Base-by-base conservation (phyloP, 2,797 vertebrate species). In the Prunella strophiata region DNA sequence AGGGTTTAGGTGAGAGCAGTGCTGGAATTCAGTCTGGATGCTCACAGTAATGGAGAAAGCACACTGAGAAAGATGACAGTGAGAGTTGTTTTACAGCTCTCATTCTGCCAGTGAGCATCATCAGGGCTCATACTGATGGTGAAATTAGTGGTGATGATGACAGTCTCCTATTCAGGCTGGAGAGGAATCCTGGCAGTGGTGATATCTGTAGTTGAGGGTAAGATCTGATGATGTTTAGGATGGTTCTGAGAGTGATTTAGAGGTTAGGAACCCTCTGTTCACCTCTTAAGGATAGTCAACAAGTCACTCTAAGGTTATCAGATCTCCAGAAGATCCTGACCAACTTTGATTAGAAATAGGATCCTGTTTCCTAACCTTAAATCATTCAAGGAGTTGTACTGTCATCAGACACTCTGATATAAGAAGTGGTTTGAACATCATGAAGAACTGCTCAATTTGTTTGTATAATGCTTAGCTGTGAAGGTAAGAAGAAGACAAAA, bases 21-120 rank as follows among this genome's bases (percentile, higher is more conserved):
- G 16, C 7, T 50, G 40, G 3, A 50, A 66, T 66, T 88, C 43
- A 62, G 3, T 34, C 26, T 32, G n/a, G 10, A 13, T 91, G 15
- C 22, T 85, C 29, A 20, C 5, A 18, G 22, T 17, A 59, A 18
- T 22, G 34, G 42, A 68, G 54, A 68, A 82, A 79, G 5, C 7
- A 27, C 13, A 23, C 7, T 0, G 0, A 81, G 58, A 82, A 51
- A 63, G 48, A 48, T 27, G 45, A 40, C 23, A 5, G 13, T 58
- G 45, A 21, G 16, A 63, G 27, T 12, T 1, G 15, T 79, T 72
- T 68, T 72, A 21, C 17, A 79, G 17, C 5, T 40, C 34, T 47
- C 15, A 2, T 38, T 29, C n/a, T 66, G 34, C 30, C 57, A 48
- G n/a, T 27, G 61, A n/a, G 19, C 36, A 32, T n/a, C 32, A 43